phyloP scores from a whole-genome alignment of 2,888 invertebrate species.

The Asteroscopus sphinx region DNA sequence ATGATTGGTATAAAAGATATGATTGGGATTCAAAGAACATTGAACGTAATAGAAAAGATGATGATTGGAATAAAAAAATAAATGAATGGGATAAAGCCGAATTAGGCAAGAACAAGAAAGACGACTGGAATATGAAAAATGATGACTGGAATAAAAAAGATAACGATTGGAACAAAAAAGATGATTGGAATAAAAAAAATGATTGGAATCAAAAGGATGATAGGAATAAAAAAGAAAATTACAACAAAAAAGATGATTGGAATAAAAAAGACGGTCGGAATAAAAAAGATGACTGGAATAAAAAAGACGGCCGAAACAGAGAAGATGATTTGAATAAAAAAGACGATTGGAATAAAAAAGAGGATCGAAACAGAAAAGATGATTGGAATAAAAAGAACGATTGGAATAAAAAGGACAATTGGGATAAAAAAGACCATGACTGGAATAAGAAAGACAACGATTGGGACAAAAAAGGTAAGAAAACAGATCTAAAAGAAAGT shows the following conservation, averaged over 20 bases:
- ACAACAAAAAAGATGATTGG: too few species aligned
- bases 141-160: slow-evolving; percentile 9
- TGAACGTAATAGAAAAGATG: too few species aligned
- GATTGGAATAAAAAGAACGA: neutral
- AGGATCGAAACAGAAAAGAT: too few species aligned
- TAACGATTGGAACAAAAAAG: slow-evolving; percentile 3
- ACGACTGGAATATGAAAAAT: slow-evolving; percentile 7
- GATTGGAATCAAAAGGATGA: slow-evolving; percentile 7
- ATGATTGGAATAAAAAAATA: too few species aligned
- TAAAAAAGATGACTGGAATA: too few species aligned
- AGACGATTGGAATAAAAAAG: too few species aligned
- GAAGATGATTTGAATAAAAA: too few species aligned
- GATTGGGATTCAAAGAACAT: too few species aligned
- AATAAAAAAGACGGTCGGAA: too few species aligned
- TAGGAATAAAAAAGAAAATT: slow-evolving; percentile 4
- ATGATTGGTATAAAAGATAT: too few species aligned
- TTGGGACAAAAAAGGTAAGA: slow-evolving; percentile 2
- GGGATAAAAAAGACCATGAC: slow-evolving; percentile 3
- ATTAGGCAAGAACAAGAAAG: slow-evolving; percentile 4
- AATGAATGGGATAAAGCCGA: neutral
- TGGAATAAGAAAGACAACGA: slow-evolving; percentile 8
- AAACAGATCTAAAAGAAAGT: slow-evolving; percentile 7
- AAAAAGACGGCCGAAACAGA: too few species aligned
- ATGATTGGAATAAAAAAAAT: neutral
- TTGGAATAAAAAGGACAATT: slow-evolving; percentile 9